Conservation (phyloP, 2,888 invertebrate genomes). For the Nephrotoma guestfalica region DNA sequence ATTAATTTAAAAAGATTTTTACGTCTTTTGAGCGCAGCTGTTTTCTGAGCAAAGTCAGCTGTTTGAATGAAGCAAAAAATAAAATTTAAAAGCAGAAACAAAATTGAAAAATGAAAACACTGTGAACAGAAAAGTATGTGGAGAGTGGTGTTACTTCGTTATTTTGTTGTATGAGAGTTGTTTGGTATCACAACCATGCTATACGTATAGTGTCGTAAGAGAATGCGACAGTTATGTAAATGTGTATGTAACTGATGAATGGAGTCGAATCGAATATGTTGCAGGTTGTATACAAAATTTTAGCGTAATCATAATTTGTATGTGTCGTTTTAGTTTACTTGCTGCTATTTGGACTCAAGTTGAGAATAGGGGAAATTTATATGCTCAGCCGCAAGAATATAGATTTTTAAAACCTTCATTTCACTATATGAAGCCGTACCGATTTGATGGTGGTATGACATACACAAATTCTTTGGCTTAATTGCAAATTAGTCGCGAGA, state of each 20-base stretch:
- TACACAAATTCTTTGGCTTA: too few species aligned
- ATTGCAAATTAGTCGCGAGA: too few species aligned
- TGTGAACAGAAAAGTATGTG: neutral
- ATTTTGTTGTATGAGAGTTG: neutral
- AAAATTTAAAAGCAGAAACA: neutral
- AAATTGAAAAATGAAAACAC: neutral
- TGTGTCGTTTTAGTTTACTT: neutral
- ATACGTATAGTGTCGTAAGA: neutral
- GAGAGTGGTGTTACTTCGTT: neutral
- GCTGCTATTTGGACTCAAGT: neutral
- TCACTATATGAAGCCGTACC: too few species aligned
- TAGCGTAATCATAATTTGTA: neutral
- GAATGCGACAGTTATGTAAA: neutral
- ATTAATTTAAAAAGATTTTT: neutral
- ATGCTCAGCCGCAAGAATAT: neutral
- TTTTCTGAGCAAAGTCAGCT: constrained; percentile 4
- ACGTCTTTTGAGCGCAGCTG: neutral
- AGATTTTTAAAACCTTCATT: too few species aligned
- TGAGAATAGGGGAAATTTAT: neutral
- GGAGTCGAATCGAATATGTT: constrained; percentile 3
- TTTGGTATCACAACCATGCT: neutral
- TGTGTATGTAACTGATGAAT: neutral
- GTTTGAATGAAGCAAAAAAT: neutral
- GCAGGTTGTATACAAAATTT: neutral
- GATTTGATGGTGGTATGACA: too few species aligned